Base-by-base conservation (phyloP, 2,797 vertebrate genomes). In the Enteromius anoplus region DNA sequence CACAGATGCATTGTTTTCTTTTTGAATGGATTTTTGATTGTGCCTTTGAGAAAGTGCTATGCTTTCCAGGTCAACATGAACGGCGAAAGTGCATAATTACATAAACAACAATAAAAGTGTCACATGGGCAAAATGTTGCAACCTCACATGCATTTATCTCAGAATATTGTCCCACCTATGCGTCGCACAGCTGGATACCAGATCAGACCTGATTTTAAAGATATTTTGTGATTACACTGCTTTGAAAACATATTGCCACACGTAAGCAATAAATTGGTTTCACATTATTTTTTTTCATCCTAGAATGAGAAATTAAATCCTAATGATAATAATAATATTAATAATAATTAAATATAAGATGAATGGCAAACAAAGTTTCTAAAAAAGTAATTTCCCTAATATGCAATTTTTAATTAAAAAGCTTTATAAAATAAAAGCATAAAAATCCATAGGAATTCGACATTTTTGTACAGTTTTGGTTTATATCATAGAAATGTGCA, bases 11-110 rank as follows among this genome's bases (percentile, higher is more conserved):
- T 70, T 70, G n/a, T 29, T 40, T 8, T 60, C 66, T 60, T 60
- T 81, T 73, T 23, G 19, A 47, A 7, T 62, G 42, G 42, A 73
- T 65, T 60, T 71, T 7, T 60, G 49, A 70, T 71, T 47, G 47
- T n/a, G 4, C 65, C 29, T 58, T 23, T 40, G 23, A 68, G 1
- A 80, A 26, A 75, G 3, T 60, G 53, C 2, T 40, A 45, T 65
- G 21, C 29, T 60, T 23, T 80, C 6, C 17, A 69, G 64, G 5
- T 70, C 66, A 80, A 23, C 23, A 12, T 9, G 14, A 6, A 45
- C 1, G 10, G 75, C 26, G 49, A 26, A 73, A 32, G 34, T 45
- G 53, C 26, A 21, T 15, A 21, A 72, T 45, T 29, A 45, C 14
- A 32, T 64, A 64, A 32, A 29, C 60, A 64, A 62, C 58, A 62